Evolutionary conservation across 2,797 vertebrate species (phyloP).

Genomic region (Calcarius lapponicus): DNA sequence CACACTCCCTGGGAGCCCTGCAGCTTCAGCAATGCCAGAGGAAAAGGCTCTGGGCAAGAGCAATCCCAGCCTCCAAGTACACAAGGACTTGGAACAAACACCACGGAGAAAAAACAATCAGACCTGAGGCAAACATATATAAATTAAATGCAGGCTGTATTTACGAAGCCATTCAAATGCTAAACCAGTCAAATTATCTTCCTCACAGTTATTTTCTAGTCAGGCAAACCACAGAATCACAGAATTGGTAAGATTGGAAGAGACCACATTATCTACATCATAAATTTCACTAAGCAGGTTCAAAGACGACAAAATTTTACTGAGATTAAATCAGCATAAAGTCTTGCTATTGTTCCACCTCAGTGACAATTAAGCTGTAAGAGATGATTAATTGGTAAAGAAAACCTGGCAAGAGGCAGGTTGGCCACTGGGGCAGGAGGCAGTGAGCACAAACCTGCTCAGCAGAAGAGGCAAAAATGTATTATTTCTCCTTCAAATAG

Average conservation of each 20-base stretch:
- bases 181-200: neutral
- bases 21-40: neutral
- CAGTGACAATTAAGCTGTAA: neutral
- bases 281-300: neutral
- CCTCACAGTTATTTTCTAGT: neutral
- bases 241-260: neutral
- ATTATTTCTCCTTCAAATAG: neutral
- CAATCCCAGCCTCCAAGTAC: neutral
- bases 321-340: neutral
- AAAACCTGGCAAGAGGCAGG: neutral
- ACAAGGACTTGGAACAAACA: neutral
- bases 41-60: neutral
- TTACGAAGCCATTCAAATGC: neutral
- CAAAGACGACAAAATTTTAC: neutral
- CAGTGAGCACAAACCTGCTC: neutral
- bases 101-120: neutral
- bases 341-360: neutral
- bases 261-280: neutral
- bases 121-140: neutral
- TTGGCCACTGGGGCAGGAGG: neutral
- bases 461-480: neutral
- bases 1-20: neutral
- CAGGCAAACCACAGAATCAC: neutral
- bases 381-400: neutral
- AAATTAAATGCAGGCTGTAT: neutral